Conservation (phyloP, 1,140 invertebrate genomes). For the Mamestra configurata region DNA sequence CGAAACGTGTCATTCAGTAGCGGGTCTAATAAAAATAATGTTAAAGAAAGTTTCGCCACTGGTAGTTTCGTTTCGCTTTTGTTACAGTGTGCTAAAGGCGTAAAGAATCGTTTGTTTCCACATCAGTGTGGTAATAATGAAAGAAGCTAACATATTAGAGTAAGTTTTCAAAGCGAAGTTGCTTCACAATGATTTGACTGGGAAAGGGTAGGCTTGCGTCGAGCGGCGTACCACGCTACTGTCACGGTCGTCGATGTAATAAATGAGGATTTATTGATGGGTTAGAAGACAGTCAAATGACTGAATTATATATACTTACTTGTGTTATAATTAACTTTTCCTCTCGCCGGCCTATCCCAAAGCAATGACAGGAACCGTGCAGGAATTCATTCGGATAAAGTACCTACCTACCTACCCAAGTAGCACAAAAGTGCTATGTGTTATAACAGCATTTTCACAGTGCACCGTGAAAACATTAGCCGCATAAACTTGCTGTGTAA, state of each 20-base stretch:
- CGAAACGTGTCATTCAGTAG: no score
- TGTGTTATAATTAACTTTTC: no score
- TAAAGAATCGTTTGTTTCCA: slow-evolving; percentile 21
- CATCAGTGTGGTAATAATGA: slow-evolving; percentile 26
- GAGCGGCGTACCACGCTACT: not conserved
- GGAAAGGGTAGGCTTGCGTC: not conserved
- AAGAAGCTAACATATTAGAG: slow-evolving; percentile 32
- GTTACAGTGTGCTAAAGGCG: slow-evolving; percentile 7
- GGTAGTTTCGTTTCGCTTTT: not conserved
- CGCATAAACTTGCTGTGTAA: not conserved
- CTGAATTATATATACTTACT: no score
- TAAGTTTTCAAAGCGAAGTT: slow-evolving; percentile 6
- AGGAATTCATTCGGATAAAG: no score
- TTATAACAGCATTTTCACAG: not conserved
- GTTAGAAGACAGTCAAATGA: no score
- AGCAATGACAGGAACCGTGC: no score
- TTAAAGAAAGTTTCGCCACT: not conserved
- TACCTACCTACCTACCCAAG: no score
- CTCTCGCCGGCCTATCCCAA: no score
- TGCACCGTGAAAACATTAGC: not conserved
- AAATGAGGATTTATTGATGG: no score
- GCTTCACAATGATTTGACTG: not conserved
- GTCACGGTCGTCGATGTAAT: not conserved
- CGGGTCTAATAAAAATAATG: no score
- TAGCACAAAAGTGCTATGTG: no score